Base-by-base conservation (phyloP, 1,140 invertebrate genomes). In the Cyphomyrmex costatus region DNA sequence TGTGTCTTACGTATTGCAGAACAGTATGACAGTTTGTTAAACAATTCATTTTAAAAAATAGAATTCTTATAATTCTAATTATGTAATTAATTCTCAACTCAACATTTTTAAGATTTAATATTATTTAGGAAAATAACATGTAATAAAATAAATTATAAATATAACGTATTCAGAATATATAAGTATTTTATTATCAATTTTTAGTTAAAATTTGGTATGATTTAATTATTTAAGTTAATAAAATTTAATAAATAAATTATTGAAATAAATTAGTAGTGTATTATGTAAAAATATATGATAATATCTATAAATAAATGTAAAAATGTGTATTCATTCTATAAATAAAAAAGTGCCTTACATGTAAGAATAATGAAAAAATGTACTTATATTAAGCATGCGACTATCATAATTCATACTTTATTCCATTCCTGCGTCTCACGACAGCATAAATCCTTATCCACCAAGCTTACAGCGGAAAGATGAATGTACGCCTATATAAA, bases 361-460 rank as follows among this genome's bases (percentile, higher is more conserved):
- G 1, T 36, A 16, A 60, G 6, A 4, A 60, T 6, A 2, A n/a
- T 3, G 12, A 58, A 19, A n/a, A 10, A 8, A 60, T 21, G 7
- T 21, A 42, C 33, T 0, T 68, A 24, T 46, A 24, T 36, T 68
- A 46, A 66, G n/a, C 33, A 6, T 6, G 21, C 7, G 14, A 6
- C 21, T 60, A 24, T 76, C 30, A 21, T 56, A 36, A 58, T 78
- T 78, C 12, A 78, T 65, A 70, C 58, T 70, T 80, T 42, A 70
- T 53, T 56, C 14, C 16, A 58, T 42, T 30, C 19, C 33, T 33
- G 24, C 21, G 24, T 73, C 27, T 19, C 46, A 83, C 24, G 24
- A 8, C 10, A 2, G 30, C 16, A 58, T 42, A 83, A 83, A 73
- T 83, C 33, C n/a, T n/a, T 42, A 56, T 70, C 63, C 30, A 16